Base-by-base conservation (phyloP, 2,797 vertebrate species). In the Notamacropus eugenii region DNA sequence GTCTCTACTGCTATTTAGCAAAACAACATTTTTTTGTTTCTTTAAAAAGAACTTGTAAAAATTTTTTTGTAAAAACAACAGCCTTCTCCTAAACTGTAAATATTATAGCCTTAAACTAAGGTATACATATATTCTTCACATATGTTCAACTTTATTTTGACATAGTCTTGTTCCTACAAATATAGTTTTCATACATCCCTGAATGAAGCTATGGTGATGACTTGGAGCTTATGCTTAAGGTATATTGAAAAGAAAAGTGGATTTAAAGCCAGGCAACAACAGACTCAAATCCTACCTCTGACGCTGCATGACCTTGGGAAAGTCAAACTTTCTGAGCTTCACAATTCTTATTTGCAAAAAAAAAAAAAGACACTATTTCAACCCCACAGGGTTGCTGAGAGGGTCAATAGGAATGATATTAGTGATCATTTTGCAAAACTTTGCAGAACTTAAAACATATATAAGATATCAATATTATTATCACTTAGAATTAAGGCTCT, bases 21-120 rank as follows among this genome's bases (percentile, higher is more conserved):
- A 91, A 93, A 50, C 3, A 87, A 9, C 11, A 9, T 58, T 55
- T n/a, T n/a, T n/a, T 56, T 13, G 92, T 96, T 93, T 67, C 55
- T 93, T 95, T 55, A 97, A 92, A 31, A 95, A 91, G 90, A 94
- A 90, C 95, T 91, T 96, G 40, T 96, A 96, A 11, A 29, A 58
- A 29, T 2, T 19, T 58, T 5, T 58, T 58, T 29, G 58, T 31
- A 59, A 59, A 59, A 59, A 31, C 58, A 59, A 59, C 3, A 11
- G 0, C 57, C 28, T 59, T 29, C 28, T 31, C 82, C 12, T 46
- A 54, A 54, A 93, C 95, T 74, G 50, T 9, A 59, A 94, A 19
- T 90, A 19, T 0, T 4, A 92, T 74, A 90, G 90, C 91, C 2
- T 93, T 82, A 0, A 93, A 92, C 67, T 56, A 0, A 0, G 29